These are phyloP conservation scores for Agriopis leucophaearia DNA, from an alignment of 2,888 invertebrate species.

Conservation along the genomic window DNA sequence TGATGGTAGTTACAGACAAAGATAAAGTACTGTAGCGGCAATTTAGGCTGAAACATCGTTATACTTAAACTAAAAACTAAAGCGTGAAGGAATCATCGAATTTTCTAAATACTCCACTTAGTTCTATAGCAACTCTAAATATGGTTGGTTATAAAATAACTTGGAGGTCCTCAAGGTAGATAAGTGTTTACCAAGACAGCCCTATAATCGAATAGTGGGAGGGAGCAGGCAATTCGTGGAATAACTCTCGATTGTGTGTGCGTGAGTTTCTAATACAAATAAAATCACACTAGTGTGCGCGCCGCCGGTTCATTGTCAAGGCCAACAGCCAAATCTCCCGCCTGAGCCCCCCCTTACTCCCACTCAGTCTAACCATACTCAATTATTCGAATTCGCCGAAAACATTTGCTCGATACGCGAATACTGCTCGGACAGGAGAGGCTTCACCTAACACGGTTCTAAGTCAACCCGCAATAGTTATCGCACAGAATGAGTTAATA, in stretches of 20 bases:
- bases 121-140: slow-evolving; percentile 3
- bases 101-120: neutral
- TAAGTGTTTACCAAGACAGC: slow-evolving; percentile 53
- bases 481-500: slow-evolving; percentile 48
- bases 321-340: slow-evolving; percentile 85
- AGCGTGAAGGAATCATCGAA: neutral
- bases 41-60: too few species aligned
- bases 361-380: slow-evolving; percentile 65
- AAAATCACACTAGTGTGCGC: slow-evolving; percentile 68
- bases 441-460: slow-evolving; percentile 47
- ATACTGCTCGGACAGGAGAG: slow-evolving; percentile 61
- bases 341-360: slow-evolving; percentile 71
- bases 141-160: slow-evolving; percentile 13
- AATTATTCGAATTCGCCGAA: slow-evolving; percentile 75
- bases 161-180: slow-evolving; percentile 22
- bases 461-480: slow-evolving; percentile 64
- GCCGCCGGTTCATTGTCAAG: slow-evolving; percentile 85
- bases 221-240: slow-evolving; percentile 78
- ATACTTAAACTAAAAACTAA: too few species aligned
- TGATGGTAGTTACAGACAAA: neutral
- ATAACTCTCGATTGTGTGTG: slow-evolving; percentile 68
- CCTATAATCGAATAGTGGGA: slow-evolving; percentile 76
- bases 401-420: slow-evolving; percentile 62
- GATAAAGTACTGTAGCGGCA: neutral
- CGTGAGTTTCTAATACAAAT: slow-evolving; percentile 70